Conservation (phyloP, 2,888 invertebrate species). For the Hemistola chrysoprasaria region DNA sequence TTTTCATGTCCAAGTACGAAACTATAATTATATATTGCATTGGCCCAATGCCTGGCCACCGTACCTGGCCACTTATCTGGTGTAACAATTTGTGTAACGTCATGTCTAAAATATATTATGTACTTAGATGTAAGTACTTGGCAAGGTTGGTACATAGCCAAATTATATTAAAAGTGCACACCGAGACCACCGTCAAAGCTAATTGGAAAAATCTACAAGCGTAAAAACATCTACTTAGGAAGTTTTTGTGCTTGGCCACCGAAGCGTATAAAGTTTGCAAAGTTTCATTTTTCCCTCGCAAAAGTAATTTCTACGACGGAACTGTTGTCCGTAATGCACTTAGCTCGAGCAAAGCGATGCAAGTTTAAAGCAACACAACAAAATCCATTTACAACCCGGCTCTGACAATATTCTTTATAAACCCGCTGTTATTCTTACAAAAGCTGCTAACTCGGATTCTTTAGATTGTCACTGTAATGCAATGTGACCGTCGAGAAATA, state of each 20-base stretch:
- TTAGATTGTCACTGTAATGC: slow-evolving; percentile 37
- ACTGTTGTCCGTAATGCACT: slow-evolving; percentile 29
- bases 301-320: slow-evolving; percentile 25
- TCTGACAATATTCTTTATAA: slow-evolving; percentile 43
- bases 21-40: too few species aligned
- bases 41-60: too few species aligned
- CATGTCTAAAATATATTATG: too few species aligned
- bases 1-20: too few species aligned
- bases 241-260: slow-evolving; percentile 17
- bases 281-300: slow-evolving; percentile 27
- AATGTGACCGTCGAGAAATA: slow-evolving; percentile 30
- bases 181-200: slow-evolving; percentile 23
- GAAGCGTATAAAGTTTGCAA: slow-evolving; percentile 21
- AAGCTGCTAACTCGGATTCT: slow-evolving; percentile 26
- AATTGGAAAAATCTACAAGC: slow-evolving; percentile 23
- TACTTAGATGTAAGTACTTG: too few species aligned
- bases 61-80: too few species aligned
- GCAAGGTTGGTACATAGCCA: too few species aligned
- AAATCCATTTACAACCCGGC: slow-evolving; percentile 49
- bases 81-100: too few species aligned
- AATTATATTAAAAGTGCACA: too few species aligned
- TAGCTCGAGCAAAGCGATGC: slow-evolving; percentile 32
- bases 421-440: slow-evolving; percentile 37
- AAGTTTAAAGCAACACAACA: slow-evolving; percentile 42
- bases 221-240: slow-evolving; percentile 26